A percentile compares a stretch with the other conserved stretches of the same genome.
phyloP scores from a whole-genome alignment of 2,113 vertebrate genomes.

The Gnathonemus longibarbis region DNA sequence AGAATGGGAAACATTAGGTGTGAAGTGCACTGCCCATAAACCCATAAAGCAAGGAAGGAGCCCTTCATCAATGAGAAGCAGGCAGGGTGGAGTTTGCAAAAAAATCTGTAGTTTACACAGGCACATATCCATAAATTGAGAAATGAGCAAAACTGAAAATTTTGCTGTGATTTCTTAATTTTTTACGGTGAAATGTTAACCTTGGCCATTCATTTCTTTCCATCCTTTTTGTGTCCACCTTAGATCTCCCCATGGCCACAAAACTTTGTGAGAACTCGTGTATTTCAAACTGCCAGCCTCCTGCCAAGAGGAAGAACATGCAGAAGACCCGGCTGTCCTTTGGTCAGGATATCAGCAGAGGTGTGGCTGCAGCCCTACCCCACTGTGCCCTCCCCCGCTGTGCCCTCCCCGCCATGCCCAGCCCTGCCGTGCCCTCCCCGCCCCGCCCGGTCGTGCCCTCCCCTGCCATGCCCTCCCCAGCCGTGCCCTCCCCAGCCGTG shows the following conservation, averaged over 20 bases:
- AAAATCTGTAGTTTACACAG: too few relatives aligned
- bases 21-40: background rate
- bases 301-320: slow-evolving; percentile 57
- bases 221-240: background rate
- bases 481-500: too few relatives aligned
- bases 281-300: slow-evolving; percentile 55
- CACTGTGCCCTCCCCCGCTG: fast-evolving
- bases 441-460: too few relatives aligned
- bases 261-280: slow-evolving; percentile 34
- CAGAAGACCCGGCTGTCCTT: slow-evolving; percentile 35
- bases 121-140: background rate
- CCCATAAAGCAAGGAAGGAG: background rate
- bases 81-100: background rate
- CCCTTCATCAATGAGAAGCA: too few relatives aligned
- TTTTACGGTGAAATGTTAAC: background rate
- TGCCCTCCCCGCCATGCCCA: too few relatives aligned
- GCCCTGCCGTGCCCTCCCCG: too few relatives aligned
- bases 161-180: background rate
- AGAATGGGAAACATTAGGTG: background rate
- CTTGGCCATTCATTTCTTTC: background rate
- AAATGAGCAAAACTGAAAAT: background rate
- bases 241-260: slow-evolving; percentile 19
- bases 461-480: too few relatives aligned
- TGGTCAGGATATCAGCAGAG: slow-evolving; percentile 38
- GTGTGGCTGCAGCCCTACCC: slow-evolving; percentile 29